Base-by-base conservation (phyloP, 2,113 vertebrate species). In the Chascanopsetta lugubris region DNA sequence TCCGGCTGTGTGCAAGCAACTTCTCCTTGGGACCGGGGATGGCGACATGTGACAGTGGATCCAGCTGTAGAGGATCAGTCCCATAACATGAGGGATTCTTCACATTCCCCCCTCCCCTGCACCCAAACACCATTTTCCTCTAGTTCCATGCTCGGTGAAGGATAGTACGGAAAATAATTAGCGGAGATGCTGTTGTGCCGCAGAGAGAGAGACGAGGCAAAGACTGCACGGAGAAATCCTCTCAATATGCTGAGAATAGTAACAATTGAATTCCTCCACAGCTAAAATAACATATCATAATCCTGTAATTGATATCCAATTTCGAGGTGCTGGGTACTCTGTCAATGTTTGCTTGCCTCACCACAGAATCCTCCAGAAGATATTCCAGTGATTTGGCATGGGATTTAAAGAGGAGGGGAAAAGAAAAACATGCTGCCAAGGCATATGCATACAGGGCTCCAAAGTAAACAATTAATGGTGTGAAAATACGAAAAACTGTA, bases 91-190 rank as follows among this genome's bases (percentile, higher is more conserved):
- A 10, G 17, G 64, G 49, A 62, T 36, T 45, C n/a, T 21, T 46
- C 22, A 15, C 20, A 22, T 26, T 38, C 3, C 13, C 51, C 5
- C 20, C 22, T n/a, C n/a, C 36, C 47, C 43, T n/a, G 27, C 54
- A 43, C 12, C n/a, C 51, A 53, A 43, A 56, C 5, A 4, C 22
- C 7, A n/a, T n/a, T n/a, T n/a, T n/a, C 47, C 21, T 30, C 29
- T 40, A 24, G 18, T 49, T 17, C 36, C 47, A 12, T 57, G 46
- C 58, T 29, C 66, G 26, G 54, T 71, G 25, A 26, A 60, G 25
- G 61, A 75, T 61, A 69, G 61, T 55, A 60, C 56, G 54, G 61
- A 38, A 78, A 79, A 83, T 84, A 75, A 83, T 75, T 71, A 80
- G 63, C 57, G 43, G 47, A 49, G n/a, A 45, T 38, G 13, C 15